These are phyloP conservation scores for Pseudomyrmex gracilis DNA, from an alignment of 1,140 invertebrate genomes.

Conservation along the genomic window DNA sequence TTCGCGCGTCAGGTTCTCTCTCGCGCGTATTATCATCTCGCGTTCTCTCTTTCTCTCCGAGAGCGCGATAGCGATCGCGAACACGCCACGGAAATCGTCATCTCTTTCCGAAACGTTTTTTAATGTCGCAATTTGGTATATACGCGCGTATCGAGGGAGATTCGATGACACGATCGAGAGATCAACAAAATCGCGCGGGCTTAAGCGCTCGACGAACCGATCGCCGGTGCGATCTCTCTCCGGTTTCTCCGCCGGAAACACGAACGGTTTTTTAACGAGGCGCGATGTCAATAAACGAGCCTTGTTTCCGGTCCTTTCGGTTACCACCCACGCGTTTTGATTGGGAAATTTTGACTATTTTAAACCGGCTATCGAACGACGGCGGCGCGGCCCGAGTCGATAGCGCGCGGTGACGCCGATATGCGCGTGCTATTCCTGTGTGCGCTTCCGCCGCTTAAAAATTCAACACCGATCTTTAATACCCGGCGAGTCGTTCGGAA, in stretches of 20 bases:
- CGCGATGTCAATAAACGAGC: slow-evolving; percentile 8
- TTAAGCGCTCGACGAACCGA: neutral
- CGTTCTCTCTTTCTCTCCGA: neutral
- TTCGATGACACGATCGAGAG: neutral
- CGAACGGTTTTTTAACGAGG: slow-evolving; percentile 17
- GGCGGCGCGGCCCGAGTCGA: slow-evolving; percentile 2
- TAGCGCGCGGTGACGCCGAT: neutral
- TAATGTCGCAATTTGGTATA: neutral
- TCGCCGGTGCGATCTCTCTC: neutral
- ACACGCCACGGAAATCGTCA: slow-evolving; percentile 33
- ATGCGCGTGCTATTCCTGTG: neutral
- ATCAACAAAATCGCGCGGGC: neutral
- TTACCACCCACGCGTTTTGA: neutral
- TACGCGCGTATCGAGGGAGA: neutral
- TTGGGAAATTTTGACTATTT: slow-evolving; percentile 48
- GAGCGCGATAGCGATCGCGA: slow-evolving; percentile 41
- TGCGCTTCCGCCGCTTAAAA: slow-evolving; percentile 38
- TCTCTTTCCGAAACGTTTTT: neutral
- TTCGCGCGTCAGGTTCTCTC: neutral
- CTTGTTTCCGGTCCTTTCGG: slow-evolving; percentile 20
- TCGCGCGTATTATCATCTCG: slow-evolving; percentile 17
- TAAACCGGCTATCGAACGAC: slow-evolving; percentile 18
- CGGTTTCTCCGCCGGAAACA: slow-evolving; percentile 3
- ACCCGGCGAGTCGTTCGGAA: slow-evolving; percentile 5
- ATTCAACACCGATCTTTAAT: slow-evolving; percentile 18